phyloP scores from a whole-genome alignment of 2,888 invertebrate species.

The Acanthosepion lycidas region DNA sequence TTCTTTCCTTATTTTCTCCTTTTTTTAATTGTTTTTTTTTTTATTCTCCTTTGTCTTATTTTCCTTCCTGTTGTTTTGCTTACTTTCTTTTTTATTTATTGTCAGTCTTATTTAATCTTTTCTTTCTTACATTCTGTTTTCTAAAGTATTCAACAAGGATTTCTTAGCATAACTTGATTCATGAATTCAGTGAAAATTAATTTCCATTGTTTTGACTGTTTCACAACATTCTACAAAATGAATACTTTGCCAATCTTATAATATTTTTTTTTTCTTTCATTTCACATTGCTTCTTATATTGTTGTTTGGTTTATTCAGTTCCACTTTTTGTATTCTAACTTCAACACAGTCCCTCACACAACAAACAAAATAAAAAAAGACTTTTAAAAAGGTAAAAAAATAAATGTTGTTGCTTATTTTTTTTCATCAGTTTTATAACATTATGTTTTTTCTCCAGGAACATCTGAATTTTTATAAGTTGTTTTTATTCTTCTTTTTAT shows the following conservation, averaged over 20 bases:
- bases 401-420: not conserved
- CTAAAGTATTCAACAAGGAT: constrained; percentile 18
- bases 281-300: not conserved
- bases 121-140: not conserved
- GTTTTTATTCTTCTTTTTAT: not conserved
- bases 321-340: not conserved
- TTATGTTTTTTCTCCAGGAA: not conserved
- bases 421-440: not conserved
- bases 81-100: too few relatives aligned
- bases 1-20: too few relatives aligned
- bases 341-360: not conserved
- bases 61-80: too few relatives aligned
- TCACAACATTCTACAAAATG: not conserved
- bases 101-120: not conserved
- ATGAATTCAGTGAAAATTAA: not conserved
- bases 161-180: constrained; percentile 33
- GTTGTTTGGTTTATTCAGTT: not conserved
- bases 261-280: not conserved
- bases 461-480: not conserved
- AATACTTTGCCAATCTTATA: not conserved
- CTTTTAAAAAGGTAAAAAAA: not conserved
- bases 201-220: not conserved
- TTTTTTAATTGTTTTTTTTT: too few relatives aligned
- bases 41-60: too few relatives aligned
- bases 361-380: not conserved